Percentiles rank a stretch among this genome's conserved stretches.
phyloP scores from a whole-genome alignment of 2,113 vertebrate genomes.

The Pteropus alecto region DNA sequence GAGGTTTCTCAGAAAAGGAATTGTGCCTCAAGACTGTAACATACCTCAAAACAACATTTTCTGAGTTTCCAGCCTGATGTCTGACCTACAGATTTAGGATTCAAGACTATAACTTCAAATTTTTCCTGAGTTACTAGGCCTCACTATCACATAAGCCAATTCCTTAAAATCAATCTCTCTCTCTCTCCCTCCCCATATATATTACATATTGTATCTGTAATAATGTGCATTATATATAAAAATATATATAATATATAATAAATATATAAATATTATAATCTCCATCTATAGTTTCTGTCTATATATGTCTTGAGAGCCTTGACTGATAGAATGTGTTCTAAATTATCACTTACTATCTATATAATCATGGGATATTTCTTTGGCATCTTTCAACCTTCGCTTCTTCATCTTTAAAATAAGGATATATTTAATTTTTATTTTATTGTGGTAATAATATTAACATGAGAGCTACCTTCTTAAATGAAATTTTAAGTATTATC shows the following conservation, averaged over 20 bases:
- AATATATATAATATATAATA: background rate
- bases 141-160: background rate
- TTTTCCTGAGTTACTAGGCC: background rate
- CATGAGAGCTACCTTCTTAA: background rate
- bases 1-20: background rate
- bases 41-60: too few species aligned
- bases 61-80: background rate
- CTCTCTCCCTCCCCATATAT: background rate
- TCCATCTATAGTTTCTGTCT: background rate
- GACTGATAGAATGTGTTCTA: background rate
- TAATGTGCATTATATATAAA: background rate
- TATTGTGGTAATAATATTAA: background rate
- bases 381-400: background rate
- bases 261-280: background rate
- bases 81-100: background rate
- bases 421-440: background rate
- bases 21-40: background rate
- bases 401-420: background rate
- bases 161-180: background rate
- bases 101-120: background rate
- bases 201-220: background rate
- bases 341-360: background rate
- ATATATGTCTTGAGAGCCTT: background rate
- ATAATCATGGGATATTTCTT: background rate
- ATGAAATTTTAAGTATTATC: background rate